Conservation (phyloP, 1,140 invertebrate genomes). For the Danaus melanippus region DNA sequence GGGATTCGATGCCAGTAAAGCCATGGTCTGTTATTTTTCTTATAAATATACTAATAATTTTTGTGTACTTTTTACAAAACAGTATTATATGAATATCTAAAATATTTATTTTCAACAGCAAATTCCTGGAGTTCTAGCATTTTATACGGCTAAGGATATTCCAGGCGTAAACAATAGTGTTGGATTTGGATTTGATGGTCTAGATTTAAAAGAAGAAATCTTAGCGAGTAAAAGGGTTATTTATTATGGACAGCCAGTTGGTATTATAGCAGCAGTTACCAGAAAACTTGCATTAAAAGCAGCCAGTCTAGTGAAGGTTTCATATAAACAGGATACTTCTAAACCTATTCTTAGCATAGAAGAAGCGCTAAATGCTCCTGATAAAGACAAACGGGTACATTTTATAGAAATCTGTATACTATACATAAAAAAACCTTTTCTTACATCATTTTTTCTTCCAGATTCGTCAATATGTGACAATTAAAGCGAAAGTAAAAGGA, state of each 20-base stretch:
- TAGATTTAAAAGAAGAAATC: slow-evolving; percentile 66
- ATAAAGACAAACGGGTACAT: slow-evolving; percentile 49
- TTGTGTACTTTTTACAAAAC: not conserved
- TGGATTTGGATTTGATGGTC: slow-evolving; percentile 31
- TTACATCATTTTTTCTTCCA: slow-evolving; percentile 10
- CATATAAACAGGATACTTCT: slow-evolving; percentile 67
- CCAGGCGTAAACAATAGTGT: slow-evolving; percentile 79
- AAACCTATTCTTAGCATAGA: slow-evolving; percentile 66
- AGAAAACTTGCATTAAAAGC: slow-evolving; percentile 76
- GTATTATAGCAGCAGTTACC: slow-evolving; percentile 78
- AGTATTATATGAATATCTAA: not conserved
- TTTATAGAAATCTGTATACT: too few species aligned
- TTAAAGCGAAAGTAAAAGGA: slow-evolving; percentile 39
- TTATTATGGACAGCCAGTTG: slow-evolving; percentile 82
- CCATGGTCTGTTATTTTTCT: slow-evolving; percentile 70
- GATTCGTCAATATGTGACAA: slow-evolving; percentile 35
- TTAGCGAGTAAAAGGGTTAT: slow-evolving; percentile 69
- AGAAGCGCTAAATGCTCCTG: slow-evolving; percentile 73
- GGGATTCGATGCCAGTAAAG: slow-evolving; percentile 73
- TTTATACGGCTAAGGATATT: slow-evolving; percentile 82
- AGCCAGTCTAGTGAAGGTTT: slow-evolving; percentile 77
- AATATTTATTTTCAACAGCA: slow-evolving; percentile 50
- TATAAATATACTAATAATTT: not conserved
- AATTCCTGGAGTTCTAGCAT: slow-evolving; percentile 79
- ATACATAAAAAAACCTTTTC: too few species aligned